phyloP scores from a whole-genome alignment of 2,888 invertebrate species.

The Acleris emargana region DNA sequence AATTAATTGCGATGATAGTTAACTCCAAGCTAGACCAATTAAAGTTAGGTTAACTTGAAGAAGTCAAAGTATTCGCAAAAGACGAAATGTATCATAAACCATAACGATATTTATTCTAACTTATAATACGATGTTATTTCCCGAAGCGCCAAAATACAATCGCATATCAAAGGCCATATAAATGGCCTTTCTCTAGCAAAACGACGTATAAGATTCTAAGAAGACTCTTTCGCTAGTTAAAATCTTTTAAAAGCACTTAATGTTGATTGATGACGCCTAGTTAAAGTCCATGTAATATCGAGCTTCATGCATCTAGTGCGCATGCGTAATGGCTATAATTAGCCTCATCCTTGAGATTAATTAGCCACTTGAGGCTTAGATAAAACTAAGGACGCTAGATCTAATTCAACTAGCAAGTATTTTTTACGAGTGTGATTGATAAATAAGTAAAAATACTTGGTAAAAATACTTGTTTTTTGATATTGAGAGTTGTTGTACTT shows the following conservation, averaged over 20 bases:
- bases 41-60: too few species aligned
- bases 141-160: too few species aligned
- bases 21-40: too few species aligned
- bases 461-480: not conserved
- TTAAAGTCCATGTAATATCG: conserved; percentile 21
- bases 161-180: too few species aligned
- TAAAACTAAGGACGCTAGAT: conserved; percentile 10
- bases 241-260: conserved; percentile 4
- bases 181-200: too few species aligned
- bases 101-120: too few species aligned
- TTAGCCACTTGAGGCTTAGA: conserved; percentile 5
- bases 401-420: not conserved
- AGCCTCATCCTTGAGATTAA: conserved; percentile 11
- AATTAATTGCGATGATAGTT: too few species aligned
- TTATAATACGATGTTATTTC: too few species aligned
- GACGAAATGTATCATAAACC: too few species aligned
- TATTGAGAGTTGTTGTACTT: too few species aligned
- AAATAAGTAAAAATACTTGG: conserved; percentile 1
- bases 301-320: conserved; percentile 13
- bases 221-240: not conserved
- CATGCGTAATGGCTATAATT: conserved; percentile 11
- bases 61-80: too few species aligned
- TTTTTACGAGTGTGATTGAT: not conserved
- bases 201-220: too few species aligned
- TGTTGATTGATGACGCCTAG: conserved; percentile 9